These are phyloP conservation scores for Dermolepida albohirtum DNA, from an alignment of 2,888 invertebrate genomes.

Conservation along the genomic window DNA sequence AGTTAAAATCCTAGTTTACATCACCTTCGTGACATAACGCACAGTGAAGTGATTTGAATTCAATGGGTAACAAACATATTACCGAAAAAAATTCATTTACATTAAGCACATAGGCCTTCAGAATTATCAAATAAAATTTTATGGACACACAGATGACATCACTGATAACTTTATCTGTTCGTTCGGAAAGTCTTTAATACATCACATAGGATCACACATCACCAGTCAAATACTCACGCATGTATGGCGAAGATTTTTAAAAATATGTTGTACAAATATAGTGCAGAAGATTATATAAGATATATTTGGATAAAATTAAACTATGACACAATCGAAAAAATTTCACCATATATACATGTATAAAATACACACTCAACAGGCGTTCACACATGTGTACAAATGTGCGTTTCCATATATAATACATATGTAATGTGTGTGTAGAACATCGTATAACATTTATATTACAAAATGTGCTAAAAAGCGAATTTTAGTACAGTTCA, in stretches of 20 bases:
- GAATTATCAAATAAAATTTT: slow-evolving; percentile 24
- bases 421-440: slow-evolving; percentile 1
- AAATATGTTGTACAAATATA: slow-evolving; percentile 33
- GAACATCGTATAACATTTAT: slow-evolving; percentile 12
- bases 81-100: slow-evolving; percentile 28
- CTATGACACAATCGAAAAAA: slow-evolving; percentile 33
- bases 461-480: slow-evolving; percentile 31
- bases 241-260: slow-evolving; percentile 30
- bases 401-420: slow-evolving; percentile 1
- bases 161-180: slow-evolving; percentile 22
- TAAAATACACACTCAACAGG: slow-evolving; percentile 8
- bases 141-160: slow-evolving; percentile 25
- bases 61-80: slow-evolving; percentile 12
- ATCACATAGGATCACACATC: background rate
- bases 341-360: slow-evolving; percentile 25
- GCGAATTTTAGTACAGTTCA: slow-evolving; percentile 19
- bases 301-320: slow-evolving; percentile 33
- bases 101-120: slow-evolving; percentile 11
- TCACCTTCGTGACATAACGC: slow-evolving; percentile 12
- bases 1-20: background rate
- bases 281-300: slow-evolving; percentile 26
- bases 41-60: slow-evolving; percentile 19
- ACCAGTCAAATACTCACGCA: slow-evolving; percentile 14
- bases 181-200: too few species aligned
- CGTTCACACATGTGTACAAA: slow-evolving; percentile 6